Percentiles rank a stretch among this genome's conserved stretches.
These are phyloP conservation scores for Gymnodraco acuticeps DNA, from an alignment of 2,797 vertebrate genomes.

Conservation along the genomic window DNA sequence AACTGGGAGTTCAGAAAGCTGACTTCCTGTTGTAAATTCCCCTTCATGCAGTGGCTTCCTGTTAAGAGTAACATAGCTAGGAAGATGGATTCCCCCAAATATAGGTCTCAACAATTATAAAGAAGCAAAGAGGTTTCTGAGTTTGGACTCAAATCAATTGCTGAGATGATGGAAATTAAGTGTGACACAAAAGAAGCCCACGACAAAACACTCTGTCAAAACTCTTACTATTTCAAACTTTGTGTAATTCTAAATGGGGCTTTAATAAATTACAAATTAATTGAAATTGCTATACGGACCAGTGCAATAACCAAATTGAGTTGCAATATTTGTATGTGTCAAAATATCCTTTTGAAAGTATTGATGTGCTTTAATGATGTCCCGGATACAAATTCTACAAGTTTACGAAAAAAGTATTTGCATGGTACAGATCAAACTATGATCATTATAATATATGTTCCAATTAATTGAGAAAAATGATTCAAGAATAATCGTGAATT, in stretches of 20 bases:
- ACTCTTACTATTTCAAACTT: neutral
- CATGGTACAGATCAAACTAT: too few species aligned
- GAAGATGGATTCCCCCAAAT: slow-evolving; percentile 35
- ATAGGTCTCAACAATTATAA: slow-evolving; percentile 5
- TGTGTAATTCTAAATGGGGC: neutral
- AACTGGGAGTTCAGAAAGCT: slow-evolving; percentile 55
- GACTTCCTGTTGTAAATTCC: slow-evolving; percentile 79
- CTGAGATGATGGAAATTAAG: neutral
- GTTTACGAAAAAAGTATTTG: too few species aligned
- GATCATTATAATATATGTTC: too few species aligned
- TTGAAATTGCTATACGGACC: too few species aligned
- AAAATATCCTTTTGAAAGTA: too few species aligned
- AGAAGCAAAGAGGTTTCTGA: slow-evolving; percentile 1
- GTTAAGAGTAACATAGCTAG: slow-evolving; percentile 33
- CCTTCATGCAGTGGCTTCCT: slow-evolving; percentile 76
- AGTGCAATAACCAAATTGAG: too few species aligned
- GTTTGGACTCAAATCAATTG: neutral
- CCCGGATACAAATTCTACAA: too few species aligned
- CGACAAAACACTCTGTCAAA: neutral
- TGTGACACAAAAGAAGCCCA: neutral
- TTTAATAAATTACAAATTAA: too few species aligned
- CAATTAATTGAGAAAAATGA: too few species aligned
- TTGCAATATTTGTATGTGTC: too few species aligned
- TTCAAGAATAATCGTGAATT: too few species aligned
- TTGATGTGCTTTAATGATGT: too few species aligned